A percentile compares a stretch with the other conserved stretches of the same genome.
Conservation (phyloP, 2,888 invertebrate genomes). For the Helleia helle region DNA sequence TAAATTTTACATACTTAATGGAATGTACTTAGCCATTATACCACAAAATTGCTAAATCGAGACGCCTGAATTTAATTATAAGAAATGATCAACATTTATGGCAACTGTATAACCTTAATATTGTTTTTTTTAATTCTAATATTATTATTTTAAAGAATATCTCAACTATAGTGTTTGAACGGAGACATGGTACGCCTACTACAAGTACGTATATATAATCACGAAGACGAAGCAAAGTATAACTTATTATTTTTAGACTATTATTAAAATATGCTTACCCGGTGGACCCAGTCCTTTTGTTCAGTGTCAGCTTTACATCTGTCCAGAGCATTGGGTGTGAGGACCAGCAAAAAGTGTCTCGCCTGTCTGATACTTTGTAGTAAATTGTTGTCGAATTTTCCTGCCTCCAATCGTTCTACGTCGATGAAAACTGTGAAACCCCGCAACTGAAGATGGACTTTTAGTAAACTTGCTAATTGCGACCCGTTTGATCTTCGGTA, state of each 20-base stretch:
- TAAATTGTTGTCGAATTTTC: slow-evolving; percentile 98
- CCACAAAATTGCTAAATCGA: no score
- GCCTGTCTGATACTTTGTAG: slow-evolving; percentile 97
- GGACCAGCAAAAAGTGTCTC: slow-evolving; percentile 95
- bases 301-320: slow-evolving; percentile 94
- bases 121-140: no score
- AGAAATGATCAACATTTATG: no score
- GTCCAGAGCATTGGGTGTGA: slow-evolving; percentile 95
- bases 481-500: slow-evolving; percentile 98
- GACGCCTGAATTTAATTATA: no score
- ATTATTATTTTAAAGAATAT: no score
- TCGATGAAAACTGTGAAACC: slow-evolving; percentile 99
- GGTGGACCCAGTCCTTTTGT: slow-evolving; percentile 99
- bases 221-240: no score
- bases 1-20: no score
- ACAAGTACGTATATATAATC: no score
- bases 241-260: background rate
- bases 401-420: slow-evolving; percentile 97
- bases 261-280: slow-evolving; percentile 75
- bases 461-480: slow-evolving; percentile 94
- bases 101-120: no score
- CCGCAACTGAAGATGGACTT: slow-evolving; percentile 96
- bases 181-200: no score
- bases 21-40: no score
- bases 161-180: no score